phyloP scores from a whole-genome alignment of 2,113 vertebrate genomes.

The Hepsetus odoe region DNA sequence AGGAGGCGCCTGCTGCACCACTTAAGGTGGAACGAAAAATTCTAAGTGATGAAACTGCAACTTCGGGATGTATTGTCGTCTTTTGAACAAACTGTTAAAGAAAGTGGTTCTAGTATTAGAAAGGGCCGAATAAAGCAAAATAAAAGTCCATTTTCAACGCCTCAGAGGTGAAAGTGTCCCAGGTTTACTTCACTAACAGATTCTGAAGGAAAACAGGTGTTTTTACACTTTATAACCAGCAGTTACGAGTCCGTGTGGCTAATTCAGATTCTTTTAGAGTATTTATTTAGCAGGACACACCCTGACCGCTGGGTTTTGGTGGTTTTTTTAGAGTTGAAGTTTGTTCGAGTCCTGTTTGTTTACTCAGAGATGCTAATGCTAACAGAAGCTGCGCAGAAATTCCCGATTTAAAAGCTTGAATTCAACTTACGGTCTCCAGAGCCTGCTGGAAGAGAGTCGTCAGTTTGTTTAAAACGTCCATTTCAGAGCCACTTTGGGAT shows the following conservation, averaged over 20 bases:
- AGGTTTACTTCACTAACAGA: too few species aligned
- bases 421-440: constrained; percentile 71
- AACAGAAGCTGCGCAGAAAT: background rate
- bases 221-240: too few species aligned
- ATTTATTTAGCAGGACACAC: background rate
- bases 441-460: constrained; percentile 68
- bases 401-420: background rate
- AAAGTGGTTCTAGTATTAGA: too few species aligned
- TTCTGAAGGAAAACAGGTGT: too few species aligned
- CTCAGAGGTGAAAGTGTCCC: too few species aligned
- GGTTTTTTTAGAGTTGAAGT: constrained; percentile 1
- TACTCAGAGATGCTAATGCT: background rate
- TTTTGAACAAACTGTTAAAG: too few species aligned
- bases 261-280: background rate
- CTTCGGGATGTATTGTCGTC: too few species aligned
- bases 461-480: constrained; percentile 70
- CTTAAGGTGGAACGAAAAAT: background rate
- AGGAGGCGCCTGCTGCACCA: background rate
- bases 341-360: background rate
- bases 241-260: too few species aligned
- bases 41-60: too few species aligned
- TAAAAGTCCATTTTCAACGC: too few species aligned
- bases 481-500: constrained; percentile 13
- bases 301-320: background rate
- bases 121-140: too few species aligned